Base-by-base conservation (phyloP, 2,113 vertebrate species). In the Eulemur rufifrons region DNA sequence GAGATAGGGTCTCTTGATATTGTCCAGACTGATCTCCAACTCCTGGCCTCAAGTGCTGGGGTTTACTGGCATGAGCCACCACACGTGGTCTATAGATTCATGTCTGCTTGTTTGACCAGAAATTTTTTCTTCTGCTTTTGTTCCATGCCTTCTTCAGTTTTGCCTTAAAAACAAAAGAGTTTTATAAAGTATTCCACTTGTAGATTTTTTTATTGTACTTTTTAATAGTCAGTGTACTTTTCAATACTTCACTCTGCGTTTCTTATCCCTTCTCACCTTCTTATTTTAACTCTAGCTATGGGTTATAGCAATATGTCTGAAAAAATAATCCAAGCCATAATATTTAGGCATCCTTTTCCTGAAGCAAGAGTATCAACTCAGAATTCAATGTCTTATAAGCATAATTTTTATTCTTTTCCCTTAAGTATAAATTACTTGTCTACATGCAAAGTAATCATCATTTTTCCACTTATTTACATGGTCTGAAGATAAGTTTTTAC, bases 301-400 rank as follows among this genome's bases (percentile, higher is more conserved):
- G 15, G 52, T 94, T 96, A 76, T 6, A 90, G 3, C 52, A 83
- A 8, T 74, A 27, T 18, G 7, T 71, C 94, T 59, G 42, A 54
- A 91, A 80, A 91, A 82, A 86, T 69, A 88, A 88, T 85, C 8
- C n/a, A 85, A 66, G 34, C 39, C 37, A 7, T 82, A 90, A 76
- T 92, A 86, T n/a, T 80, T 92, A 82, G 52, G 23, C 3, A 76
- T 90, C 29, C 34, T 95, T 95, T 73, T 85, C n/a, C 76, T 94
- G 5, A 91, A 52, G 92, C 10, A 63, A 73, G 56, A 63, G 10
- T 88, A 1, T 92, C 25, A 94, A 21, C 42, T 96, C 63, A 95
- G 32, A 97, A 71, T n/a, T 95, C 29, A 61, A 0, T 68, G 23
- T 97, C 86, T 71, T 95, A 42, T 15, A 80, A 64, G 23, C 12